These are phyloP conservation scores for Heterocephalus glaber DNA, from an alignment of 2,113 vertebrate species.

Conservation along the genomic window DNA sequence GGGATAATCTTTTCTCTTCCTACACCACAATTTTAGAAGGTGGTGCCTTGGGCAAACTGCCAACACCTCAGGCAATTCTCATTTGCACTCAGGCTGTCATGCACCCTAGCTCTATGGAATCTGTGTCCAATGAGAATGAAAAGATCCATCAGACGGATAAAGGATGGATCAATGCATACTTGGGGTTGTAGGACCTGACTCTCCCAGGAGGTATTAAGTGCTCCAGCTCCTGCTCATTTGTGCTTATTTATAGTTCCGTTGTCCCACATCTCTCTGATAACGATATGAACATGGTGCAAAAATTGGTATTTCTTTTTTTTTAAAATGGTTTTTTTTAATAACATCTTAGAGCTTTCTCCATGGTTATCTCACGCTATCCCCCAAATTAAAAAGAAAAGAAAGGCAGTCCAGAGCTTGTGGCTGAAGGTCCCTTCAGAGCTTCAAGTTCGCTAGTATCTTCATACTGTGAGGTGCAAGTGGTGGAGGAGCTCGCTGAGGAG, in stretches of 20 bases:
- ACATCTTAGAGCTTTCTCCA: background rate
- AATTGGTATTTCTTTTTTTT: background rate
- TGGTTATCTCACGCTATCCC: background rate
- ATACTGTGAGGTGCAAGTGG: too few species aligned
- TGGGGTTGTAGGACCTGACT: background rate
- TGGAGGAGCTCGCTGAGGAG: too few species aligned
- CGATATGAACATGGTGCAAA: background rate
- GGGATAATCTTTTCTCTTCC: background rate
- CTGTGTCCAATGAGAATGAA: background rate
- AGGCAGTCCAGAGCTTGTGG: too few species aligned
- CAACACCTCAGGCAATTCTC: background rate
- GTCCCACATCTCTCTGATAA: background rate
- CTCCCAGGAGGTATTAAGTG: background rate
- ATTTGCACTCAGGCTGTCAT: background rate
- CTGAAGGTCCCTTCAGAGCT: too few species aligned
- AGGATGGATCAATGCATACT: background rate
- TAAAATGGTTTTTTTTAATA: background rate
- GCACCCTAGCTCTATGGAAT: background rate
- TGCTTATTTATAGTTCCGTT: background rate
- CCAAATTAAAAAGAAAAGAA: background rate
- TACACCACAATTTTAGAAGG: background rate
- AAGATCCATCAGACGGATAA: background rate
- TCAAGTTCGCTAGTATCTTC: too few species aligned
- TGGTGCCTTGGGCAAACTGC: background rate
- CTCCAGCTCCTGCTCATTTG: background rate